phyloP scores from a whole-genome alignment of 2,113 vertebrate genomes.

The Pungitius pungitius region DNA sequence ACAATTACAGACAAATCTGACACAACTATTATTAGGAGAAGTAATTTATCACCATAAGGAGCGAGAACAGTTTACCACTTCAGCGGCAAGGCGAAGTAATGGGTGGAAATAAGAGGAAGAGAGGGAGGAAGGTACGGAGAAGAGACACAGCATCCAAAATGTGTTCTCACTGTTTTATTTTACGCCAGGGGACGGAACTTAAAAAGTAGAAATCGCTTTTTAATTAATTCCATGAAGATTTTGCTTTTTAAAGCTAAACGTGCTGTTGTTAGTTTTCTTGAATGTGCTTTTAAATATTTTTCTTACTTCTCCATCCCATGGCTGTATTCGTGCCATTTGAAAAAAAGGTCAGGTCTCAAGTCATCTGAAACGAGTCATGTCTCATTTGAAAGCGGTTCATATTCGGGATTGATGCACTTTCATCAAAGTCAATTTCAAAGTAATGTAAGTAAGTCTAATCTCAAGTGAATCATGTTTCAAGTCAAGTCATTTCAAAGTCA shows the following conservation, averaged over 20 bases:
- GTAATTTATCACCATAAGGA: conserved; percentile 71
- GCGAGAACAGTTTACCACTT: conserved; percentile 51
- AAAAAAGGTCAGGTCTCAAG: not conserved
- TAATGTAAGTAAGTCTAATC: not conserved
- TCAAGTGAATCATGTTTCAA: not conserved
- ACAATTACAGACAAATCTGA: conserved; percentile 73
- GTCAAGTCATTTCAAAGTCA: not conserved
- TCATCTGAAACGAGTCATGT: not conserved
- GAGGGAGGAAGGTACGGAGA: conserved; percentile 4
- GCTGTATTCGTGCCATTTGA: not conserved
- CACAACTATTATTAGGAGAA: conserved; percentile 70
- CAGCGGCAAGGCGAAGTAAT: conserved; percentile 46
- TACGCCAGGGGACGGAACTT: not conserved
- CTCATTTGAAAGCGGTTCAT: not conserved
- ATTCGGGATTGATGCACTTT: too few species aligned
- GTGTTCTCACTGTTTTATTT: conserved; percentile 17
- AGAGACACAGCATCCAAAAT: conserved; percentile 19
- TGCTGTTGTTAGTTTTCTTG: not conserved
- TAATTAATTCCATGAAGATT: not conserved
- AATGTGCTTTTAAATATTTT: not conserved
- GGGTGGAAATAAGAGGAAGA: conserved; percentile 33
- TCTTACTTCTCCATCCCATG: not conserved
- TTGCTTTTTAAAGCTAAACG: not conserved
- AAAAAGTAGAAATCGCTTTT: not conserved
- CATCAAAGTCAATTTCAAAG: not conserved